Conservation (phyloP, 2,113 vertebrate genomes). For the Plotosus lineatus region DNA sequence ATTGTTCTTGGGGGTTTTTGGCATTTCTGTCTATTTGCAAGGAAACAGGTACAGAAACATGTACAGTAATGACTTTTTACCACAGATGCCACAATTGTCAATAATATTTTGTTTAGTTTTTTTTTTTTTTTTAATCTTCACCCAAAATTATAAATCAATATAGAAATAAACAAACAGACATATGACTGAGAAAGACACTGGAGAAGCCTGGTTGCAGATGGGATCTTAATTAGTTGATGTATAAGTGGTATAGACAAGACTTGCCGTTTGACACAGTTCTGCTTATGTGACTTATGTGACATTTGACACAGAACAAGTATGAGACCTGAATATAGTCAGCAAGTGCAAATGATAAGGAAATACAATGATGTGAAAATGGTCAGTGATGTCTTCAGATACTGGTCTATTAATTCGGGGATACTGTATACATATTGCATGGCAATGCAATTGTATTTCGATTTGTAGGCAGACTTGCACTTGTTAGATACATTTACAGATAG, state of each 20-base stretch:
- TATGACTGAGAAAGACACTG: not conserved
- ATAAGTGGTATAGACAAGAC: not conserved
- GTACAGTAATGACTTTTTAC: not conserved
- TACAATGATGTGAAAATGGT: slow-evolving; percentile 17
- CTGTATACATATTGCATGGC: not conserved
- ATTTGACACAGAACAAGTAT: not conserved
- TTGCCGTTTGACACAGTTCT: not conserved
- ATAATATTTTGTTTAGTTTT: not conserved
- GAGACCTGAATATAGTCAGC: slow-evolving; percentile 10
- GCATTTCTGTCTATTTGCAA: not conserved
- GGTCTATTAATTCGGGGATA: not conserved
- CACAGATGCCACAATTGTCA: not conserved
- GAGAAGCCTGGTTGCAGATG: slow-evolving; percentile 7
- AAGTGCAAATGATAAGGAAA: slow-evolving; percentile 34
- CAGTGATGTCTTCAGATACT: slow-evolving; percentile 16
- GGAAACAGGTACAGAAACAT: not conserved
- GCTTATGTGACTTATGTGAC: slow-evolving; percentile 10
- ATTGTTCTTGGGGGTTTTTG: too few species aligned
- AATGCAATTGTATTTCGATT: not conserved
- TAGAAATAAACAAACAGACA: too few species aligned
- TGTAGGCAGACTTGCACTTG: slow-evolving; percentile 28
- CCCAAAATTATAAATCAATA: slow-evolving; percentile 6
- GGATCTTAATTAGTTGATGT: slow-evolving; percentile 2
- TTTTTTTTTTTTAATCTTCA: slow-evolving; percentile 1
- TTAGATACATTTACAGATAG: not conserved